phyloP scores from a whole-genome alignment of 2,888 invertebrate species.

The Nemurella pictetii region DNA sequence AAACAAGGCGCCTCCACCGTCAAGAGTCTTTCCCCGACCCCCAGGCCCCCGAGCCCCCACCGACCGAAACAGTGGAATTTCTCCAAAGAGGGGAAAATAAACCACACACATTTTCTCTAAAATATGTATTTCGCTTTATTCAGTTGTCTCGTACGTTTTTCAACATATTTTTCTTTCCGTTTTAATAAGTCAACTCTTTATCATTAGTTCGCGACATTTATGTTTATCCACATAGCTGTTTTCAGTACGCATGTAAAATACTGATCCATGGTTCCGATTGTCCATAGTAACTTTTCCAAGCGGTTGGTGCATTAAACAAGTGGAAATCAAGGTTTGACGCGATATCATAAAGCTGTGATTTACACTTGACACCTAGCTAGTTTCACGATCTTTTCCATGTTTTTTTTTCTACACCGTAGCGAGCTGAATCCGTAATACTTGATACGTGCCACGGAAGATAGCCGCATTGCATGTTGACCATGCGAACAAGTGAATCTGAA shows the following conservation, averaged over 20 bases:
- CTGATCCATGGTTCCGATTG: neutral
- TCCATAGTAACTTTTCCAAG: neutral
- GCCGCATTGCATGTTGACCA: neutral
- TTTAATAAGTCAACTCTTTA: neutral
- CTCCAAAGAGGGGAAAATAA: neutral
- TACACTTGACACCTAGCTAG: neutral
- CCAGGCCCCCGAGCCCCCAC: neutral
- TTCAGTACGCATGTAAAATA: too few relatives aligned
- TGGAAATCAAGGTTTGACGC: neutral
- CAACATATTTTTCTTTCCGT: neutral
- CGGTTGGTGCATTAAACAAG: neutral
- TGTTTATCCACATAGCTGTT: neutral
- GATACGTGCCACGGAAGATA: too few relatives aligned
- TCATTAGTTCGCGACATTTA: neutral
- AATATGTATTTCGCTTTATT: neutral
- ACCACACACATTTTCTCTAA: neutral
- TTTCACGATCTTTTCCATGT: too few relatives aligned
- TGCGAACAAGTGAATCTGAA: neutral
- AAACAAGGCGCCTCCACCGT: conserved; percentile 1
- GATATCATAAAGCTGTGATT: neutral
- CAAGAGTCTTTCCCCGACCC: neutral
- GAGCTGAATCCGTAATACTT: too few relatives aligned
- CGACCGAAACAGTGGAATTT: neutral
- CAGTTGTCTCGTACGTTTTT: neutral
- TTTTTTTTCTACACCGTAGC: neutral